A percentile compares a stretch with the other conserved stretches of the same genome.
These are phyloP conservation scores for Apamea crenata DNA, from an alignment of 2,888 invertebrate genomes.

Conservation along the genomic window DNA sequence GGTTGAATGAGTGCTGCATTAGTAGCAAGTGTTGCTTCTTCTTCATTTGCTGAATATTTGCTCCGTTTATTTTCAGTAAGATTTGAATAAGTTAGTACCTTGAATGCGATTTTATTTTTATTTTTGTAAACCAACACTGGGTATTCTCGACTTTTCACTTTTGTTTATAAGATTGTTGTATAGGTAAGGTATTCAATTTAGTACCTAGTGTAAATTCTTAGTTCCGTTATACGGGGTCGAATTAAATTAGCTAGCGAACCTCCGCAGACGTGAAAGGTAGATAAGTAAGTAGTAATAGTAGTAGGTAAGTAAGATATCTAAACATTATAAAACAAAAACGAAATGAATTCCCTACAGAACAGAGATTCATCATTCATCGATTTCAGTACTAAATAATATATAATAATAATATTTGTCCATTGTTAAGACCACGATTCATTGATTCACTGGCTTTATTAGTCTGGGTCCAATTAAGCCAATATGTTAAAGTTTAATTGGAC, in stretches of 20 bases:
- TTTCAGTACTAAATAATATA: too few species aligned
- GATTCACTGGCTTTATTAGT: conserved; percentile 14
- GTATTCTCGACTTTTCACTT: neutral
- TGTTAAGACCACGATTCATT: conserved; percentile 10
- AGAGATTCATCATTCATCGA: too few species aligned
- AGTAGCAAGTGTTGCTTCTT: conserved; percentile 59
- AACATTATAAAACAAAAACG: too few species aligned
- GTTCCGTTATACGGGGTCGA: too few species aligned
- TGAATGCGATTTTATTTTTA: neutral
- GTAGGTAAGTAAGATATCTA: too few species aligned
- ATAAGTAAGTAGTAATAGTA: too few species aligned
- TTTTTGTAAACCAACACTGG: neutral
- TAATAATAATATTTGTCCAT: conserved; percentile 9
- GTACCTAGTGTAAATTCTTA: neutral
- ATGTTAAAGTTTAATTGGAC: conserved; percentile 31
- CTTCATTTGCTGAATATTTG: conserved; percentile 57
- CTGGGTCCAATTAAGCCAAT: conserved; percentile 30
- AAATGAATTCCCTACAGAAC: too few species aligned
- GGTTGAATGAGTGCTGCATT: conserved; percentile 57
- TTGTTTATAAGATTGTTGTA: neutral
- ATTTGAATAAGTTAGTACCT: conserved; percentile 41
- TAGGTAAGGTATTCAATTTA: too few species aligned
- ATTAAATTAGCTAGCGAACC: too few species aligned
- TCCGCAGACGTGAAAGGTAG: too few species aligned
- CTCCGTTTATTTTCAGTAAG: conserved; percentile 38